phyloP scores from a whole-genome alignment of 1,140 invertebrate species.

The Lysiphlebus fabarum region DNA sequence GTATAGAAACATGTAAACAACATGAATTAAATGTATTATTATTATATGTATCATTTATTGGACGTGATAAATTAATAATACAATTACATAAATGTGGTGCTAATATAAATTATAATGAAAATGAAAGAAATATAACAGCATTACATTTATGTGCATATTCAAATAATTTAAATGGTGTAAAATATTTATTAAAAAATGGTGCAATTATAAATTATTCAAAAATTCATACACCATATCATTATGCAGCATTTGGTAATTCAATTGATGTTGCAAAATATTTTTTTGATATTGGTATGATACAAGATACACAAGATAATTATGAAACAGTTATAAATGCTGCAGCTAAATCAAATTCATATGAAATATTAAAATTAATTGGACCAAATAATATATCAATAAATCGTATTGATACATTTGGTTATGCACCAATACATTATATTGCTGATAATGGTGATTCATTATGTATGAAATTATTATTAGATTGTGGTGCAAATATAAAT shows the following conservation, averaged over 20 bases:
- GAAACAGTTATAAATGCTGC: slow-evolving; percentile 77
- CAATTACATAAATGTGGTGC: slow-evolving; percentile 62
- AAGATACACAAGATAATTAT: slow-evolving; percentile 59
- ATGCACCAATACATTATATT: slow-evolving; percentile 73
- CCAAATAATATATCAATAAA: slow-evolving; percentile 69
- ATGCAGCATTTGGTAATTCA: slow-evolving; percentile 76
- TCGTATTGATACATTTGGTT: slow-evolving; percentile 66
- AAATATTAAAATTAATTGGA: slow-evolving; percentile 70
- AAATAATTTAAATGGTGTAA: slow-evolving; percentile 68
- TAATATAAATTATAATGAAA: slow-evolving; percentile 67
- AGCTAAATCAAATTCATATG: slow-evolving; percentile 69
- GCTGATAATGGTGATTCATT: slow-evolving; percentile 70
- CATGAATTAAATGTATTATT: slow-evolving; percentile 67
- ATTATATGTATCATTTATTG: slow-evolving; percentile 69
- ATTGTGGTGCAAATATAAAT: slow-evolving; percentile 60
- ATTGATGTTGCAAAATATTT: slow-evolving; percentile 69
- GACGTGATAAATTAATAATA: slow-evolving; percentile 63
- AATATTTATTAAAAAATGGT: slow-evolving; percentile 65
- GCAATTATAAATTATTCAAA: slow-evolving; percentile 64
- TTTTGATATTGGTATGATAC: slow-evolving; percentile 63
- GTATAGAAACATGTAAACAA: slow-evolving; percentile 55
- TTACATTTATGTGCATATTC: slow-evolving; percentile 75
- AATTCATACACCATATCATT: slow-evolving; percentile 72
- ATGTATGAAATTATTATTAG: slow-evolving; percentile 67
- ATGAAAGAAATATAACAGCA: slow-evolving; percentile 65